Evolutionary conservation across 2,797 vertebrate genomes (phyloP).

Genomic region (Galago senegalensis): DNA sequence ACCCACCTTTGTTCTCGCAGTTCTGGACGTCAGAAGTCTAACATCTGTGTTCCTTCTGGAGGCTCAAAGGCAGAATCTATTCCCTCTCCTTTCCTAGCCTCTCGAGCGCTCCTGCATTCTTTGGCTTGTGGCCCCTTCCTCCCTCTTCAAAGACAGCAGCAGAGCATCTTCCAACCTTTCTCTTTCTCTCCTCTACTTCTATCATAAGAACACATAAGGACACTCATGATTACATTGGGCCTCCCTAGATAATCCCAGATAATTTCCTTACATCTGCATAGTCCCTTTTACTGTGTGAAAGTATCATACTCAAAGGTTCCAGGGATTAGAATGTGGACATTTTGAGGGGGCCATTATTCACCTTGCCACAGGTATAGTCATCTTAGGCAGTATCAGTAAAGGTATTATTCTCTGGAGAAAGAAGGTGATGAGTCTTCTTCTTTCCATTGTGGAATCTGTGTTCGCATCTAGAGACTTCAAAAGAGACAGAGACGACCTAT

Average conservation of each 20-base stretch:
- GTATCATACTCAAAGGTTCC: neutral
- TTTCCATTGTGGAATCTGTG: neutral
- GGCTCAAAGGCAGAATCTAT: neutral
- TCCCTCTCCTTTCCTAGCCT: neutral
- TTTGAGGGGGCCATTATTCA: neutral
- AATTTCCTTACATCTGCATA: neutral
- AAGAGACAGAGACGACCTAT: neutral
- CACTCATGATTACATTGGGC: neutral
- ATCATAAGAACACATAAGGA: neutral
- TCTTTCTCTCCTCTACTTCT: neutral
- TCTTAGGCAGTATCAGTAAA: neutral
- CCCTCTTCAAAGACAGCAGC: neutral
- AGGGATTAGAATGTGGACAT: neutral
- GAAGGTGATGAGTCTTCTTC: neutral
- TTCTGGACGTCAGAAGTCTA: neutral
- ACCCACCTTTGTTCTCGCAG: neutral
- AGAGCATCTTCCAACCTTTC: neutral
- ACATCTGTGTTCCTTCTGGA: neutral
- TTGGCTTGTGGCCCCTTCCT: neutral
- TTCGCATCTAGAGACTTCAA: neutral
- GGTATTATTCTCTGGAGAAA: neutral
- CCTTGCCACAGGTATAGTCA: neutral
- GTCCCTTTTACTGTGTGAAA: neutral
- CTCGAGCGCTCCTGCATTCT: neutral
- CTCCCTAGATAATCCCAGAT: neutral